phyloP scores from a whole-genome alignment of 2,888 invertebrate species.

The Trichopoda pennipes region DNA sequence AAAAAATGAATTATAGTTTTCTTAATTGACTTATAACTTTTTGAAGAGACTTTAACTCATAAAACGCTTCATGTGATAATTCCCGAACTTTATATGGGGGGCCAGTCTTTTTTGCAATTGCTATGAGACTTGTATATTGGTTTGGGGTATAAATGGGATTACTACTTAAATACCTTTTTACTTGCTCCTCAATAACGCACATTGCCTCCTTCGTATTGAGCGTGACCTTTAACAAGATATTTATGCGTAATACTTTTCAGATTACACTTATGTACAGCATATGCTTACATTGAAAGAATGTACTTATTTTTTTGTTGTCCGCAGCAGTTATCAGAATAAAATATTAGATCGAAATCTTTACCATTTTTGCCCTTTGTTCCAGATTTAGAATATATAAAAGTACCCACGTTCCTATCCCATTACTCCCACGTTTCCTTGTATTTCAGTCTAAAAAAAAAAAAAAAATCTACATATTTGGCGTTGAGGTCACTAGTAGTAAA shows the following conservation, averaged over 20 bases:
- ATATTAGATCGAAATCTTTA: conserved; percentile 44
- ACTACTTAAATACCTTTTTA: conserved; percentile 73
- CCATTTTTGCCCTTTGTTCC: conserved; percentile 42
- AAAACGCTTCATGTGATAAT: conserved; percentile 20
- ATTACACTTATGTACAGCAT: conserved; percentile 1
- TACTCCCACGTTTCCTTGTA: conserved; percentile 71
- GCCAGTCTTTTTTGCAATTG: conserved; percentile 68
- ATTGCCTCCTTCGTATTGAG: conserved; percentile 76
- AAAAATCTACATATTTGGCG: conserved; percentile 59
- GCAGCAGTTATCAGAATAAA: conserved; percentile 74
- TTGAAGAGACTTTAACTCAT: conserved; percentile 10
- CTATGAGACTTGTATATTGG: conserved; percentile 59
- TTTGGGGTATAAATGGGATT: conserved; percentile 72
- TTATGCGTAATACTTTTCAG: no score
- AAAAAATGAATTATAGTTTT: conserved; percentile 37
- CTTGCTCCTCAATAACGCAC: conserved; percentile 74
- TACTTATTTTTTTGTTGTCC: conserved; percentile 69
- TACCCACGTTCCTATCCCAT: conserved; percentile 70
- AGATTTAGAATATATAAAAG: conserved; percentile 64
- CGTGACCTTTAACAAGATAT: conserved; percentile 68
- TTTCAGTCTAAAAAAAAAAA: conserved; percentile 74
- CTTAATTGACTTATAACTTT: conserved; percentile 8
- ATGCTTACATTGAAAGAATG: conserved; percentile 44
- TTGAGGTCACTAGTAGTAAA: not conserved
- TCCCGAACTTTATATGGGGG: conserved; percentile 60